Base-by-base conservation (phyloP, 2,888 invertebrate species). In the Caenorhabditis angaria region DNA sequence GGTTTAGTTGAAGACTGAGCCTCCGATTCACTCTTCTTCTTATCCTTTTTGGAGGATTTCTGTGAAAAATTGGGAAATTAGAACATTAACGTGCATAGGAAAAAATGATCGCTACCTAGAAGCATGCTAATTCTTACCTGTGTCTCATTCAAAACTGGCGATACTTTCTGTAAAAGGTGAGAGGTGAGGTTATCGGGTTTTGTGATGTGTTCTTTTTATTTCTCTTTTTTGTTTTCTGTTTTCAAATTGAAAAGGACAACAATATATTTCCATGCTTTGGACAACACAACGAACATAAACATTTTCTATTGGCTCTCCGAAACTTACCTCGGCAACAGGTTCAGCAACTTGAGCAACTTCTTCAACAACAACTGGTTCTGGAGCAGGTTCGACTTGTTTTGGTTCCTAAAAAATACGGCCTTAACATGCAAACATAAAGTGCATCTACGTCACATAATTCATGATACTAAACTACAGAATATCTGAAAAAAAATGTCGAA, bases 361-460 rank as follows among this genome's bases (percentile, higher is more conserved):
- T 29, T 68, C 68, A 32, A 28, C 55, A 22, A n/a, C 65, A 51
- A n/a, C 65, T 29, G 66, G 60, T 24, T 41, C 61, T 55, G 47
- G 24, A 4, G 48, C 50, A 20, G 47, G 22, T n/a, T n/a, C 24
- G 8, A 12, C 12, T 57, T 12, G 48, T 18, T 14, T 6, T 35
- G 35, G 35, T 35, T 6, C 35, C n/a, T n/a, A 35, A 35, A 35
- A 14, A 14, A 14, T 35, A 35, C 6, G 14, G 35, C 14, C 14
- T n/a, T 8, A 51, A 51, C 51, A 51, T 51, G 6, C 51, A 22
- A 22, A n/a, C n/a, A n/a, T n/a, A n/a, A n/a, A n/a, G n/a, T n/a
- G n/a, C n/a, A n/a, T n/a, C n/a, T n/a, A n/a, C n/a, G n/a, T n/a
- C n/a, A n/a, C n/a, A n/a, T n/a, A n/a, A n/a, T n/a, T n/a, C n/a